Base-by-base conservation (phyloP, 2,888 invertebrate genomes). In the Sarcophaga subvicina region DNA sequence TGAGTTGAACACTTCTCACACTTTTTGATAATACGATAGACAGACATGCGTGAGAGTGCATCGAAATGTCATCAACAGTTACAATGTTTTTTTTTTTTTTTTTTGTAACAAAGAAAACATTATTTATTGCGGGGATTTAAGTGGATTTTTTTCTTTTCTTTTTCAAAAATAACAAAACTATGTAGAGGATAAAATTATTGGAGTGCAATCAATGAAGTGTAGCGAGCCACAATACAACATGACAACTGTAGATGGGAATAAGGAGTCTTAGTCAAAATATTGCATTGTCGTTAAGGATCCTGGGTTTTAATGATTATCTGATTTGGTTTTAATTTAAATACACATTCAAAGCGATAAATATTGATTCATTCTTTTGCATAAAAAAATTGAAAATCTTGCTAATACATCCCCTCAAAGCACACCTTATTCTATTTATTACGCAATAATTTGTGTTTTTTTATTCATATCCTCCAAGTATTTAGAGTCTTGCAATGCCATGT, bases 11-110 rank as follows among this genome's bases (percentile, higher is more conserved):
- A 60, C 47, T 60, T 73, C 64, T 8, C 37, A 37, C 37, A 37
- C 8, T 10, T 37, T 37, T 37, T 37, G 37, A 10, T 8, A 37
- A 10, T 10, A 10, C 8, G 37, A 10, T 37, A 37, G 37, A 37
- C 10, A 8, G 37, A 10, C 37, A 37, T 10, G 27, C 11, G 62
- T 49, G 37, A 27, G 59, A 17, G 59, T 49, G 59, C 49, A 60
- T 49, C 12, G 45, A 73, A 25, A 62, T 67, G 86, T 86, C 60
- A 71, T 79, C 71, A 62, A 45, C 79, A 86, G 49, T 76, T 82
- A 76, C 66, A 82, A 67, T 72, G 79, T 75, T 59, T 37, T 37
- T 6, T 37, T 37, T 10, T 37, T 72, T 76, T 75, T 59, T 37
- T 37, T 6, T 37, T 37, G 37, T 37, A 37, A 37, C 37, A 37